Base-by-base conservation (phyloP, 2,888 invertebrate genomes). In the Heteropelma amictum region DNA sequence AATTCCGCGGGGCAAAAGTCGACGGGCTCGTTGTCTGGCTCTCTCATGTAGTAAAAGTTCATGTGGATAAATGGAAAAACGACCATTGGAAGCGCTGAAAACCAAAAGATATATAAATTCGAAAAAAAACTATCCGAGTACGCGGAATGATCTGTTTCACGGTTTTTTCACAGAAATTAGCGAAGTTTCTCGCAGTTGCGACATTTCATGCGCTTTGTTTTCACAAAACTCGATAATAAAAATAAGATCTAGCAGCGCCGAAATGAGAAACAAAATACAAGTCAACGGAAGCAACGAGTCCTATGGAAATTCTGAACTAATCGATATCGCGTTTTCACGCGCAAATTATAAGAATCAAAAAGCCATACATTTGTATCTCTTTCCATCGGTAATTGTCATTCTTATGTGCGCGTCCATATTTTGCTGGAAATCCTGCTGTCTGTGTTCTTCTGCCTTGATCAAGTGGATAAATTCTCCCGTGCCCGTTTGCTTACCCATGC, bases 1-100 rank as follows among this genome's bases (percentile, higher is more conserved):
- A 92, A 87, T 83, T 92, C 92, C 0, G 91, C 92, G 0, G 92
- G 92, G 12, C 88, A 84, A 79, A 90, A 91, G 12, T 74, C 67
- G 5, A 69, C 65, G 8, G 72, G 73, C 2, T 30, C 54, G 10
- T 58, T 17, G 19, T 69, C 76, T 8, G 60, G 12, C 53, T 71
- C 77, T 51, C 82, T 82, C 23, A 63, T 76, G 42, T 86, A 89
- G 68, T 87, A 89, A 51, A 83, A 83, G 53, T 90, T 90, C 3
- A 87, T 82, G 38, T 90, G 89, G 26, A 89, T 84, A 0, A 89
- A 79, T 71, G 83, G 86, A 77, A 89, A 89, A 58, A 80, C 79
- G 5, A 83, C 28, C 2, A 80, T 68, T 0, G 76, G 33, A 28
- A 87, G 51, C 40, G 61, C 87, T 87, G 75, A 30, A 81, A 79